Percentiles rank a stretch among this genome's conserved stretches.
Evolutionary conservation across 2,797 vertebrate genomes (phyloP).

Genomic region (Acanthurus tractus): DNA sequence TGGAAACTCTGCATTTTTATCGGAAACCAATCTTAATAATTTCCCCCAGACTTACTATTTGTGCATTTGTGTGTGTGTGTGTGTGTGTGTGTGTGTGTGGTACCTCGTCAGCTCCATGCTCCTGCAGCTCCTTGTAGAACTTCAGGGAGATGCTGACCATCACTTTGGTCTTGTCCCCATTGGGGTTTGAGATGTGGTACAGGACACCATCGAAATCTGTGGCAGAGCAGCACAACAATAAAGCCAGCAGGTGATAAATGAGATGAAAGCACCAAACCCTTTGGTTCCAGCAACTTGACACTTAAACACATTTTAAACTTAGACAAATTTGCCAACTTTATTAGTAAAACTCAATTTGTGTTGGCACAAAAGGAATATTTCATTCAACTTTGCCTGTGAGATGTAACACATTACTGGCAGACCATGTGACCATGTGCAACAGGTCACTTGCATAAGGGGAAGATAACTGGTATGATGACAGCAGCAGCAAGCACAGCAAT

Average conservation of each 20-base stretch:
- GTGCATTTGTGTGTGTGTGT: too few species aligned
- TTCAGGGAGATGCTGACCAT: slow-evolving; percentile 99
- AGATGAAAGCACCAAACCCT: not conserved
- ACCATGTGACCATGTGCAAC: slow-evolving; percentile 2
- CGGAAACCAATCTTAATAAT: not conserved
- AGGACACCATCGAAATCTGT: slow-evolving; percentile 98
- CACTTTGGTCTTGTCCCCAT: slow-evolving; percentile 97
- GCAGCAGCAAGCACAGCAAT: not conserved
- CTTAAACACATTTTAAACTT: not conserved
- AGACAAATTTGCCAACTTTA: not conserved
- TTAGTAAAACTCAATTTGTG: not conserved
- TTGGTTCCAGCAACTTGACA: not conserved
- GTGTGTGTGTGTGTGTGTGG: not conserved
- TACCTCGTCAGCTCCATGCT: slow-evolving; percentile 97
- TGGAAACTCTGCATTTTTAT: not conserved
- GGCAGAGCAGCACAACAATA: not conserved
- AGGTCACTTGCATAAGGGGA: not conserved
- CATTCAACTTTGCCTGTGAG: not conserved
- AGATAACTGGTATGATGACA: not conserved
- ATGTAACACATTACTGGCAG: slow-evolving; percentile 12
- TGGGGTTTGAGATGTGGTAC: slow-evolving; percentile 99
- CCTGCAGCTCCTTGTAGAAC: slow-evolving; percentile 99
- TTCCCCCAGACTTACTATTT: not conserved
- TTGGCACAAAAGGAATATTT: not conserved
- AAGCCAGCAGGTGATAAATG: not conserved